Evolutionary conservation across 2,797 vertebrate genomes (phyloP), one percentile per base, ranked within the genome.

Genomic region (Borostomias antarcticus): DNA sequence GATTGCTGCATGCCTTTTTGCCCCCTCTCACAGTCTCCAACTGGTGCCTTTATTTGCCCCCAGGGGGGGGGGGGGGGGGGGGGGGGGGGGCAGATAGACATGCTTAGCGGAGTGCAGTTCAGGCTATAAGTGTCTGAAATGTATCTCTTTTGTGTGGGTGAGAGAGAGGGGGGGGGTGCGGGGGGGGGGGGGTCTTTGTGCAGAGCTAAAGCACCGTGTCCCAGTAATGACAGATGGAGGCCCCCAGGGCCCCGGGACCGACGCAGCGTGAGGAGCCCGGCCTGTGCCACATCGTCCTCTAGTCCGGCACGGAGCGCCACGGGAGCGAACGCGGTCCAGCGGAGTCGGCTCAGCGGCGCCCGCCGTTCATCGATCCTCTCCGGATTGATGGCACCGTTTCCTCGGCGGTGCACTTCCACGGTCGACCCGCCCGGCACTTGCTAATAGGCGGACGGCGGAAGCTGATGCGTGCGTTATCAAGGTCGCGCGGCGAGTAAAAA

Each of bases 81-180:
- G n/a, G n/a, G n/a, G n/a, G n/a, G n/a, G n/a, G 82, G 60, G 74
- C 60, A 78, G 75, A 72, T 75, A 58, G 66, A 68, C 72, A 69
- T 72, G 30, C 82, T 81, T 84, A 82, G 85, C 32, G 66, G 82
- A 81, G 79, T 84, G 85, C 73, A 13, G 75, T 78, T 28, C 47
- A 67, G 62, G 80, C 79, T 87, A 74, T 82, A 84, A 85, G 83
- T 17, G 50, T 70, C 30, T 87, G 89, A 86, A 91, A 89, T 87
- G 75, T 79, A 86, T 90, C 83, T 75, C 77, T 78, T 86, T 89
- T 88, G 82, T 91, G 81, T 78, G 82, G 76, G 69, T 40, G 30
- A 75, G 78, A 54, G 68, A 29, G 19, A 25, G 72, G 58, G 77
- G 74, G 72, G 76, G 78, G 29, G 52, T 62, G 75, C 15, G 2